Conservation (phyloP, 2,113 vertebrate species). For the Rhinogobius similis region DNA sequence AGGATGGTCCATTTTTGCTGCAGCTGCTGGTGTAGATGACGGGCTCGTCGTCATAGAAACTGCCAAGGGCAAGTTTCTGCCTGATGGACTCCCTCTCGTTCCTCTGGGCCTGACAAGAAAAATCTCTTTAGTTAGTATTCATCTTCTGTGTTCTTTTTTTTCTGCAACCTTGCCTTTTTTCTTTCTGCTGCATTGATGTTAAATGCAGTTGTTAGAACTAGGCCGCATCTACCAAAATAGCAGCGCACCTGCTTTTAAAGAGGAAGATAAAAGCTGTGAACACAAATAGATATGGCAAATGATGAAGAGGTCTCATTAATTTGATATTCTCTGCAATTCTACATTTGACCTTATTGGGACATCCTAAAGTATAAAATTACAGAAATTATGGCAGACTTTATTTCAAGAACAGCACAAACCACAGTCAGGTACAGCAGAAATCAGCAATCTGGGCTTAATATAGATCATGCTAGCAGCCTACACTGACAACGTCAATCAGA, state of each 20-base stretch:
- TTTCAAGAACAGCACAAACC: background rate
- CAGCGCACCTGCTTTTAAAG: background rate
- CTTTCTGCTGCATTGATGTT: conserved; percentile 9
- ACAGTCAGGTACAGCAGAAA: background rate
- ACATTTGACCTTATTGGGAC: background rate
- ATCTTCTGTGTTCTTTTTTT: background rate
- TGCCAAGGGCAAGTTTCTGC: conserved; percentile 97
- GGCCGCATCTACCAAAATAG: conserved; percentile 2
- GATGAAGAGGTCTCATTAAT: background rate
- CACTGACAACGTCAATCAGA: background rate
- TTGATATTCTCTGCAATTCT: background rate
- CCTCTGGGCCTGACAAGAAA: conserved; percentile 88
- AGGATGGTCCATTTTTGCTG: conserved; percentile 90
- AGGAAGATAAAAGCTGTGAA: background rate
- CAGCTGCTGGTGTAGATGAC: conserved; percentile 95
- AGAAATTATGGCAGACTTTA: background rate
- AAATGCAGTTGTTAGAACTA: conserved; percentile 18
- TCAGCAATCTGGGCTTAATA: background rate
- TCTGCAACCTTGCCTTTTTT: background rate
- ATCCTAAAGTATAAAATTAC: background rate
- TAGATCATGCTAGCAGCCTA: background rate
- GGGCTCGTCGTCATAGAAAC: conserved; percentile 98
- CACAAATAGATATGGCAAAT: background rate
- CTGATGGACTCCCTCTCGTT: conserved; percentile 97
- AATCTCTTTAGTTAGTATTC: conserved; percentile 21